Evolutionary conservation across 1,140 invertebrate genomes (phyloP).

Genomic region (Drosophila biarmipes): DNA sequence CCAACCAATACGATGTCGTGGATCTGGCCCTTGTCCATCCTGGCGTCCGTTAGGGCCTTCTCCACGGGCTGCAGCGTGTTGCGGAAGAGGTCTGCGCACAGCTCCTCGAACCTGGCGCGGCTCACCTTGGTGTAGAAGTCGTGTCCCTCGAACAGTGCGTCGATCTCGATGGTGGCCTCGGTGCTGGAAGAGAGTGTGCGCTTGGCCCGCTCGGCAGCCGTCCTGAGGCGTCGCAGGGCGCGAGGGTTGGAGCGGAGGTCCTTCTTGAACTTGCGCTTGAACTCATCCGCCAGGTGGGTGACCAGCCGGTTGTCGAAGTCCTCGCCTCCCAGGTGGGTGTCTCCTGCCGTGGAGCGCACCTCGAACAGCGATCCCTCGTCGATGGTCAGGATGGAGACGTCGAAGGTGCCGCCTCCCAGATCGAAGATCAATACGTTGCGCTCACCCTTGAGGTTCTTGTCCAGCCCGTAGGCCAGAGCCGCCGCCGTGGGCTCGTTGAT

Average conservation of each 20-base stretch:
- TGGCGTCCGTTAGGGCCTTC: conserved; percentile 90
- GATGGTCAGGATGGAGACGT: conserved; percentile 94
- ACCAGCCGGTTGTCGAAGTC: conserved; percentile 94
- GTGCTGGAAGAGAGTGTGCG: conserved; percentile 6
- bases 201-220: conserved; percentile 87
- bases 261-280: conserved; percentile 93
- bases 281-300: conserved; percentile 90
- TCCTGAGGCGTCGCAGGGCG: conserved; percentile 90
- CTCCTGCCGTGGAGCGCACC: conserved; percentile 91
- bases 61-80: conserved; percentile 89
- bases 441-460: conserved; percentile 91
- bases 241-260: conserved; percentile 91
- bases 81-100: conserved; percentile 92
- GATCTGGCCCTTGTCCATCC: conserved; percentile 89
- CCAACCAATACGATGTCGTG: conserved; percentile 88
- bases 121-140: conserved; percentile 8
- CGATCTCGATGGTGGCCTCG: conserved; percentile 6
- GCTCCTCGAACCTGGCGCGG: conserved; percentile 87
- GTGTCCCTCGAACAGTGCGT: neutral
- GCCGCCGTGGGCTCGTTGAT: conserved; percentile 91
- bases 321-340: conserved; percentile 90
- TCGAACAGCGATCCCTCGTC: conserved; percentile 93
- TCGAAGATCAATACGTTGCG: conserved; percentile 91
- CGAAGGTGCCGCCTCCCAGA: conserved; percentile 91
- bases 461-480: conserved; percentile 90